Evolutionary conservation across 2,888 invertebrate species (phyloP), one percentile per base, ranked within the genome.

Genomic region (Alcis repandata): DNA sequence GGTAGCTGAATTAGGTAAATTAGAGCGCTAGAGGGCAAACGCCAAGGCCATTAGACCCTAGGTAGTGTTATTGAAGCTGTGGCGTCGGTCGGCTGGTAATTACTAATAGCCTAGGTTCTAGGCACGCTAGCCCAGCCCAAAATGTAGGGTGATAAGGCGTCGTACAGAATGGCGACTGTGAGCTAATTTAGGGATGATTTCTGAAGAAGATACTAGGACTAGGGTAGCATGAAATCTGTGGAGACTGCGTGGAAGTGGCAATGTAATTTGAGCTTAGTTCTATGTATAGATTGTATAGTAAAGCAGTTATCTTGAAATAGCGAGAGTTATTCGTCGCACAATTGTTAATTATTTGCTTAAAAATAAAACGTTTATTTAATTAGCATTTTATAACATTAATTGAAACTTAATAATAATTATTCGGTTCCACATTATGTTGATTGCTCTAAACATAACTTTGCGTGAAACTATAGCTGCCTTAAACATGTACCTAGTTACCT

Each of bases 81-180:
- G 41, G n/a, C n/a, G n/a, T n/a, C n/a, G 56, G 51, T 19, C 59
- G 45, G 33, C 59, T 10, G 48, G 43, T 64, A 56, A 62, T 63
- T 59, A 67, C 40, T 59, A 20, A 56, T 52, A 59, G 64, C 59
- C 69, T 72, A 66, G 65, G 67, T 59, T 33, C 61, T 63, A 70
- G 68, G 63, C 74, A 74, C 74, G 74, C 69, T 58, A 71, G 68
- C 64, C 68, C 40, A 59, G 71, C 67, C 73, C 56, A 17, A 68
- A 67, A n/a, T 22, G 22, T 22, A 7, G 22, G 3, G n/a, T 22
- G 13, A 59, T 46, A 22, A 62, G 49, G 58, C 52, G 32, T 46
- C 0, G 6, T 32, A 59, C 58, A 58, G 17, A 38, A 10, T 15
- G 9, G n/a, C 41, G 49, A 48, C 46, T 20, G 11, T 10, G 0